These are phyloP conservation scores for Anhinga rufa DNA, from an alignment of 2,113 vertebrate species.

Conservation along the genomic window DNA sequence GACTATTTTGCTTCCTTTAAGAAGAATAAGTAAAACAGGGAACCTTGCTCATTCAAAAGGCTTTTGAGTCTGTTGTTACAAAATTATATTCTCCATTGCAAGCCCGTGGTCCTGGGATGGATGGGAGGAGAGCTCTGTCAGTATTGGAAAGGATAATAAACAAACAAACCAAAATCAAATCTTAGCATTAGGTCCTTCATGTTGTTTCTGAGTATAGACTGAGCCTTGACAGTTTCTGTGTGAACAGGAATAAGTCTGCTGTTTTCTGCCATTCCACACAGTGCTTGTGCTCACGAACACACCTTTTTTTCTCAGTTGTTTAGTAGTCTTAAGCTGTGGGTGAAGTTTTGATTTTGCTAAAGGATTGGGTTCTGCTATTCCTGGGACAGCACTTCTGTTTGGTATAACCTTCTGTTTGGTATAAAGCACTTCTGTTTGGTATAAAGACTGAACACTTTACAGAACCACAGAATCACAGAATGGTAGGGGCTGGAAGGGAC, in stretches of 20 bases:
- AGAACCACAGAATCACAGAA: too few species aligned
- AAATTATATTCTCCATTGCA: background rate
- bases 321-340: background rate
- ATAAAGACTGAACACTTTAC: background rate
- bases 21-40: background rate
- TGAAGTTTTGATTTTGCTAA: background rate
- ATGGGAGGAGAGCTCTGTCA: background rate
- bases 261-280: background rate
- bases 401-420: background rate
- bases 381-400: background rate
- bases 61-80: background rate
- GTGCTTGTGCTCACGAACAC: background rate
- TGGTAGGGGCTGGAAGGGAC: too few species aligned
- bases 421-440: background rate
- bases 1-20: background rate
- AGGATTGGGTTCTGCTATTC: background rate
- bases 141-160: background rate
- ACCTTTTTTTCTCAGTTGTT: background rate
- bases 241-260: background rate
- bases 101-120: rapidly evolving
- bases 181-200: background rate
- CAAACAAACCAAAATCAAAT: background rate
- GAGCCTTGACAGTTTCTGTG: background rate
- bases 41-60: background rate
- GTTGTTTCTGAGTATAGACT: background rate